Conservation (phyloP, 2,797 vertebrate species). For the Chelidonichthys spinosus region DNA sequence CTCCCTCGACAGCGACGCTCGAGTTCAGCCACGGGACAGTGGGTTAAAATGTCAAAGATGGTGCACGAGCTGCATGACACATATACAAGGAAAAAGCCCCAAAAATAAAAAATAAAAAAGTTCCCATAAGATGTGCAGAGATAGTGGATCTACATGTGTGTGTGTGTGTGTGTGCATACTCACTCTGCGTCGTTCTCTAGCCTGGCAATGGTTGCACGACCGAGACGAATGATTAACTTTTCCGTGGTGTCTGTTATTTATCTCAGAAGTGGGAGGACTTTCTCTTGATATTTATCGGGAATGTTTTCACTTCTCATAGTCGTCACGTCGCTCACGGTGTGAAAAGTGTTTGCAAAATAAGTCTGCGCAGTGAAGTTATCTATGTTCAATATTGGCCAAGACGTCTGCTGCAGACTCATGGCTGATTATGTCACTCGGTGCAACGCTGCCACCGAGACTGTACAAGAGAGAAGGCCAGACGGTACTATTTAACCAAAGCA, state of each 20-base stretch:
- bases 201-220: slow-evolving; percentile 42
- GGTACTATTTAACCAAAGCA: slow-evolving; percentile 7
- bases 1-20: slow-evolving; percentile 69
- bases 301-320: slow-evolving; percentile 59
- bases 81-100: slow-evolving; percentile 8
- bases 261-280: slow-evolving; percentile 48
- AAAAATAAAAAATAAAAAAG: no score
- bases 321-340: slow-evolving; percentile 33
- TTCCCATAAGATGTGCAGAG: not conserved
- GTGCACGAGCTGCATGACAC: slow-evolving; percentile 10
- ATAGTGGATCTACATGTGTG: not conserved
- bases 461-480: slow-evolving; percentile 6
- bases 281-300: slow-evolving; percentile 45
- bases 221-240: slow-evolving; percentile 72
- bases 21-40: slow-evolving; percentile 74
- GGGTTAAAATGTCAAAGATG: slow-evolving; percentile 65
- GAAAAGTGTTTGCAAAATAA: slow-evolving; percentile 40
- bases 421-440: slow-evolving; percentile 38
- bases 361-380: slow-evolving; percentile 41
- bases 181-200: slow-evolving; percentile 9
- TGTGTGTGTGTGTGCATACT: slow-evolving; percentile 13
- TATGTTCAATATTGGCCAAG: slow-evolving; percentile 64
- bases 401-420: slow-evolving; percentile 46
- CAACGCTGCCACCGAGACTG: not conserved
- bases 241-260: slow-evolving; percentile 51